Conservation (phyloP, 2,113 vertebrate species). For the Platycercus adscitus region DNA sequence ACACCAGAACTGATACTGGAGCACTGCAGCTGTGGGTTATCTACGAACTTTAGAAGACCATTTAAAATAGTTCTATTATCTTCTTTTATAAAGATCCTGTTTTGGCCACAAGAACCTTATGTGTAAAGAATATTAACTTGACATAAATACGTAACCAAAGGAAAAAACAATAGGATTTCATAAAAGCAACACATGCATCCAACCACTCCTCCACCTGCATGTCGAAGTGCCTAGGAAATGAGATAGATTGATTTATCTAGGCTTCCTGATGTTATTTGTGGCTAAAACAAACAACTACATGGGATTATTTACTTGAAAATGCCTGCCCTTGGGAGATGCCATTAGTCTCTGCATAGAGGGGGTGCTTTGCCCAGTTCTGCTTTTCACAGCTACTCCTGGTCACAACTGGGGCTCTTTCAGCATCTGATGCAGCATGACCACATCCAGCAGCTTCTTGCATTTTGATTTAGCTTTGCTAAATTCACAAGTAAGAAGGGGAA, state of each 20-base stretch:
- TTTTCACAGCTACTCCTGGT: background rate
- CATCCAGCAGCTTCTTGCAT: background rate
- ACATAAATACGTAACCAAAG: background rate
- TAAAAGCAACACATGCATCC: fast-evolving
- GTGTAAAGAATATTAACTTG: background rate
- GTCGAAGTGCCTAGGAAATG: background rate
- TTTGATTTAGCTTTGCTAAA: background rate
- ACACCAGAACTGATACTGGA: background rate
- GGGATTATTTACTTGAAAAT: background rate
- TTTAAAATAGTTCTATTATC: background rate
- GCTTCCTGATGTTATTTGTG: background rate
- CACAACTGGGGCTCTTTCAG: background rate
- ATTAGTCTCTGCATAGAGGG: background rate
- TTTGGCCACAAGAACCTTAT: background rate
- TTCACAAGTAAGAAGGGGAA: too few relatives aligned
- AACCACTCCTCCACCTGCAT: background rate
- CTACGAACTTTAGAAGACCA: background rate
- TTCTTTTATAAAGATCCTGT: background rate
- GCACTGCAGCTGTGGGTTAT: background rate
- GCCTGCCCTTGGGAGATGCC: background rate
- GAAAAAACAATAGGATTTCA: background rate
- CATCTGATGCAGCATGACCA: background rate
- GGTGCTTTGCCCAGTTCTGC: background rate
- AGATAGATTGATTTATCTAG: background rate
- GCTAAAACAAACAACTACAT: background rate